A percentile compares a stretch with the other conserved stretches of the same genome.
Evolutionary conservation across 2,113 vertebrate species (phyloP).

Genomic region (Eulemur rufifrons): DNA sequence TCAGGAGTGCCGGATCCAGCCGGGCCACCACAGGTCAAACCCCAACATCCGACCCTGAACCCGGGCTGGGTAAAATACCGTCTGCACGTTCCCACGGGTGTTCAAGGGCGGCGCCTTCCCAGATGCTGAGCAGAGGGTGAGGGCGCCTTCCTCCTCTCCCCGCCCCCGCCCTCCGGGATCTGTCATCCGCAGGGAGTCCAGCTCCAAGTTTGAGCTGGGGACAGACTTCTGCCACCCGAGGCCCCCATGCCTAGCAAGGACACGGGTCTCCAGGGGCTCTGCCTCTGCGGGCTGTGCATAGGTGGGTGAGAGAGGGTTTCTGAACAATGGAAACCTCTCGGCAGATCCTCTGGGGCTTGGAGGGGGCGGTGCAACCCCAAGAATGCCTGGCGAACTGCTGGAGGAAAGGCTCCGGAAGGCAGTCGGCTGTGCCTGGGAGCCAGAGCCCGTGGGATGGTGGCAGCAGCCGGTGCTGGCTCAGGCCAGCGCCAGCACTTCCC

Average conservation of each 20-base stretch:
- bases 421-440: fast-evolving
- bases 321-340: background rate
- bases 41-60: background rate
- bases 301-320: background rate
- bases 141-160: background rate
- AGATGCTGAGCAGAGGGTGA: background rate
- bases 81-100: background rate
- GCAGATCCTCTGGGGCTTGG: background rate
- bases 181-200: fast-evolving
- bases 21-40: background rate
- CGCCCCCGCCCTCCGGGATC: background rate
- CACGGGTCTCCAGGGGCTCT: too few species aligned
- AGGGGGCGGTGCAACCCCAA: background rate
- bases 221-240: background rate
- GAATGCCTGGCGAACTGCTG: background rate
- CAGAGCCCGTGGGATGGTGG: background rate
- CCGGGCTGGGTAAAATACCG: background rate
- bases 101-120: fast-evolving
- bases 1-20: background rate
- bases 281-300: background rate
- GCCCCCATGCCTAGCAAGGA: background rate
- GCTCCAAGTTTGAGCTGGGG: background rate
- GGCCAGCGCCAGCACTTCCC: background rate
- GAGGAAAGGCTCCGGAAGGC: background rate
- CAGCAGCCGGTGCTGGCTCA: background rate